phyloP scores from a whole-genome alignment of 1,140 invertebrate species.

The Drosophila pandora region DNA sequence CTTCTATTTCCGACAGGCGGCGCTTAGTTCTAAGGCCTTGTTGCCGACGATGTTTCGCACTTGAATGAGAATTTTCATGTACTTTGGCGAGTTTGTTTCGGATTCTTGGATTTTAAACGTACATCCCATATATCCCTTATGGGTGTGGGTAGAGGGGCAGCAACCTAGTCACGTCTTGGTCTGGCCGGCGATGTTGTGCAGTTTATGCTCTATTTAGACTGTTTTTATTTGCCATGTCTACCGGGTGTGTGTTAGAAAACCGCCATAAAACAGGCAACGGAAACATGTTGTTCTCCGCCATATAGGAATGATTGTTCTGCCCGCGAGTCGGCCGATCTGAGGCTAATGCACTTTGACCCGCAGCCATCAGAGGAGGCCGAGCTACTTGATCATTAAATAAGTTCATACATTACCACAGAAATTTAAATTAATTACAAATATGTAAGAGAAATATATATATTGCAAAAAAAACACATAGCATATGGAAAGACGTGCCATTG shows the following conservation, averaged over 20 bases:
- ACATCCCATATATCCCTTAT: constrained; percentile 3
- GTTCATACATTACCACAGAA: constrained; percentile 33
- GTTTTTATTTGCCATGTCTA: constrained; percentile 75
- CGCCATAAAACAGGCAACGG: constrained; percentile 61
- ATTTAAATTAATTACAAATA: constrained; percentile 54
- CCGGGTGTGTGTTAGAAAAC: constrained; percentile 52
- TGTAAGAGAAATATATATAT: constrained; percentile 9
- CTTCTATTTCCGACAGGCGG: constrained; percentile 32
- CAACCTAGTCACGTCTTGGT: constrained; percentile 62
- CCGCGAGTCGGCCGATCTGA: constrained; percentile 57
- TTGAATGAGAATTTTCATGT: constrained; percentile 72
- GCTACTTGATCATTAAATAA: constrained; percentile 36
- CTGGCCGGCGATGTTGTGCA: constrained; percentile 46
- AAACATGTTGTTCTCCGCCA: constrained; percentile 44
- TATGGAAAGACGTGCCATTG: constrained; percentile 65
- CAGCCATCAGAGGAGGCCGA: not conserved
- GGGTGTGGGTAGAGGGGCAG: constrained; percentile 46
- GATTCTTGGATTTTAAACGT: constrained; percentile 16
- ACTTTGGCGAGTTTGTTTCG: constrained; percentile 53
- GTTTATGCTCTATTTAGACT: constrained; percentile 76
- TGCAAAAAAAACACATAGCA: constrained; percentile 31
- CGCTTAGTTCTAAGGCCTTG: constrained; percentile 62
- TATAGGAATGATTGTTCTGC: constrained; percentile 16
- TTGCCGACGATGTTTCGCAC: constrained; percentile 62
- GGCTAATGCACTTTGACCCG: constrained; percentile 77